Evolutionary conservation across 2,113 vertebrate species (phyloP).

Genomic region (Climacteris rufus): DNA sequence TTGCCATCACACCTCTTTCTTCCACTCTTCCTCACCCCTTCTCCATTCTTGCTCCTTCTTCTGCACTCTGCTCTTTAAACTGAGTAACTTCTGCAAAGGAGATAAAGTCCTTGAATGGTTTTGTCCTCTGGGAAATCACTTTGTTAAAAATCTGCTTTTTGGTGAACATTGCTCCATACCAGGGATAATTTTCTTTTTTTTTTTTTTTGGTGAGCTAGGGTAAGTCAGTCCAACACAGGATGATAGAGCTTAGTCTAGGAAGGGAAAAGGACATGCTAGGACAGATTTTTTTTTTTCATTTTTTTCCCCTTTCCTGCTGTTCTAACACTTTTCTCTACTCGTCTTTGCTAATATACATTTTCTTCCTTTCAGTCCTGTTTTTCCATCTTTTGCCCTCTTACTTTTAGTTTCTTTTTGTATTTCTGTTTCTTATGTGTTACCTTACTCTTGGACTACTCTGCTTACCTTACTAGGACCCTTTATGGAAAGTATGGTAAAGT

Average conservation of each 20-base stretch:
- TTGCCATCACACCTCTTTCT: background rate
- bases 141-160: background rate
- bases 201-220: background rate
- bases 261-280: background rate
- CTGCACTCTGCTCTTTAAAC: background rate
- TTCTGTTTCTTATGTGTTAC: background rate
- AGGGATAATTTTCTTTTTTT: background rate
- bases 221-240: background rate
- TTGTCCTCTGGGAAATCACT: background rate
- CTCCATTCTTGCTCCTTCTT: background rate
- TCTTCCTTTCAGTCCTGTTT: background rate
- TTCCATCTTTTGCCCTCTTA: background rate
- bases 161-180: background rate
- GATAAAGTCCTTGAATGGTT: background rate
- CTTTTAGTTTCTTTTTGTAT: background rate
- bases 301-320: background rate
- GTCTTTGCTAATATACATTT: background rate
- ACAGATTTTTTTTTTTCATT: background rate
- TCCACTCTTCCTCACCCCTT: background rate
- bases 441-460: background rate
- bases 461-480: background rate
- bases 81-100: background rate
- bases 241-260: background rate
- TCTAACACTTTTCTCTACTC: background rate
- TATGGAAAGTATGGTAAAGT: background rate